phyloP scores from a whole-genome alignment of 2,113 vertebrate species.

The Saiga tatarica region DNA sequence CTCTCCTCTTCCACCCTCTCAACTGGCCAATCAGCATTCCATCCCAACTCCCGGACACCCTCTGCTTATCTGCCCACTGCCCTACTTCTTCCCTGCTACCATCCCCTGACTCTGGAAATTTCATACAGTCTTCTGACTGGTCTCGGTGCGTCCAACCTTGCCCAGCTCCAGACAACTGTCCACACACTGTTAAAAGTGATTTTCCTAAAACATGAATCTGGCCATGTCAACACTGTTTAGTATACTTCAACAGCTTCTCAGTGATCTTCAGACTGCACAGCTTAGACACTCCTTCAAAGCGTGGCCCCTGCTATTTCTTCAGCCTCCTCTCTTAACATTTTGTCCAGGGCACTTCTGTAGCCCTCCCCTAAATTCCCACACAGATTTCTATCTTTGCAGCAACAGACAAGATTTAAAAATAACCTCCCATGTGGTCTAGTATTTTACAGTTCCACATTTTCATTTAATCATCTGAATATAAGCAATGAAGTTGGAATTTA shows the following conservation, averaged over 20 bases:
- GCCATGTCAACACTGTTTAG: not conserved
- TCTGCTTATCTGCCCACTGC: not conserved
- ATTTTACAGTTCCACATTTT: not conserved
- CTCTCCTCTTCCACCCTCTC: not conserved
- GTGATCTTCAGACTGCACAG: not conserved
- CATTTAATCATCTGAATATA: not conserved
- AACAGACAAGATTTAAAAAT: not conserved
- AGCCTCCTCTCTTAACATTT: not conserved
- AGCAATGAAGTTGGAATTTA: not conserved
- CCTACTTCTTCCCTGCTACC: not conserved
- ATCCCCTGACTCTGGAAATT: not conserved
- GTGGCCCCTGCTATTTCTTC: not conserved
- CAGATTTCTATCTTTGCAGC: not conserved
- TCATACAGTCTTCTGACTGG: not conserved
- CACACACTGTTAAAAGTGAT: not conserved
- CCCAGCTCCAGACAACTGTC: not conserved
- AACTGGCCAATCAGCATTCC: not conserved
- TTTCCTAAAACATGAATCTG: not conserved
- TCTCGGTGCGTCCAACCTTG: not conserved
- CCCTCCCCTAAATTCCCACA: not conserved
- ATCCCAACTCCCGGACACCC: not conserved
- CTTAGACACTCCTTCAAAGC: not conserved
- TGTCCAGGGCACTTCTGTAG: not conserved
- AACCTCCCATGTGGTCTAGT: not conserved
- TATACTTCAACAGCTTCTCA: not conserved